Evolutionary conservation across 2,797 vertebrate species (phyloP).

Genomic region (Enteromius trimaculatus): DNA sequence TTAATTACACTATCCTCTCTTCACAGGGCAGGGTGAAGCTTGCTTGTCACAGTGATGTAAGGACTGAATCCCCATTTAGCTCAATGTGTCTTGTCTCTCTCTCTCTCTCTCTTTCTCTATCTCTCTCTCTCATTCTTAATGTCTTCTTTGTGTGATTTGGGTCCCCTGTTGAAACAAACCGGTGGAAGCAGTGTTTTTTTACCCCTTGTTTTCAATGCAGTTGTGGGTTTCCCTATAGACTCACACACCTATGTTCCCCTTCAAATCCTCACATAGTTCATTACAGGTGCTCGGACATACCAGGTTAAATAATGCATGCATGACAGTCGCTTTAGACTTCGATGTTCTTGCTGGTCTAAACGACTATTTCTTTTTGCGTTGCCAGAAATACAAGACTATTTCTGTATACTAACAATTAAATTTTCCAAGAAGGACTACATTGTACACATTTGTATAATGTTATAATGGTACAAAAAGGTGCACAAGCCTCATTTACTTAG

Average conservation of each 20-base stretch:
- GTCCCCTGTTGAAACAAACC: slow-evolving; percentile 70
- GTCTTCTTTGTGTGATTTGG: slow-evolving; percentile 62
- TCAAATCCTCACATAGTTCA: slow-evolving; percentile 15
- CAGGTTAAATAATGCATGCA: slow-evolving; percentile 42
- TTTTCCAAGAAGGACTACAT: slow-evolving; percentile 30
- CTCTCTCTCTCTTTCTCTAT: slow-evolving; percentile 64
- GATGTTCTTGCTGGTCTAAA: slow-evolving; percentile 23
- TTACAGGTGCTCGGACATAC: slow-evolving; percentile 34
- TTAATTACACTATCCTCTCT: slow-evolving; percentile 86
- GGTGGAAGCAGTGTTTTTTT: slow-evolving; percentile 66
- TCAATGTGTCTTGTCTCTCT: slow-evolving; percentile 82
- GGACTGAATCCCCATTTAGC: slow-evolving; percentile 79
- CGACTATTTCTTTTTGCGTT: slow-evolving; percentile 9
- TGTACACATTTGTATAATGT: slow-evolving; percentile 18
- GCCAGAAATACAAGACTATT: slow-evolving; percentile 40
- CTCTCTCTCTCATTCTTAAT: slow-evolving; percentile 68
- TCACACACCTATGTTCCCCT: slow-evolving; percentile 16
- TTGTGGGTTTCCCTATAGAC: slow-evolving; percentile 33
- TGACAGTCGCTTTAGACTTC: slow-evolving; percentile 25
- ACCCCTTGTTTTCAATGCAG: slow-evolving; percentile 58
- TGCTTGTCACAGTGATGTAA: slow-evolving; percentile 99
- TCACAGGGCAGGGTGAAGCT: slow-evolving; percentile 99
- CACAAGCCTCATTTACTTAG: slow-evolving; percentile 55
- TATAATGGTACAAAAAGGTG: slow-evolving; percentile 26
- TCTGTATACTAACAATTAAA: slow-evolving; percentile 54